Evolutionary conservation across 2,797 vertebrate genomes (phyloP).

Genomic region (Eupleurogrammus muticus): DNA sequence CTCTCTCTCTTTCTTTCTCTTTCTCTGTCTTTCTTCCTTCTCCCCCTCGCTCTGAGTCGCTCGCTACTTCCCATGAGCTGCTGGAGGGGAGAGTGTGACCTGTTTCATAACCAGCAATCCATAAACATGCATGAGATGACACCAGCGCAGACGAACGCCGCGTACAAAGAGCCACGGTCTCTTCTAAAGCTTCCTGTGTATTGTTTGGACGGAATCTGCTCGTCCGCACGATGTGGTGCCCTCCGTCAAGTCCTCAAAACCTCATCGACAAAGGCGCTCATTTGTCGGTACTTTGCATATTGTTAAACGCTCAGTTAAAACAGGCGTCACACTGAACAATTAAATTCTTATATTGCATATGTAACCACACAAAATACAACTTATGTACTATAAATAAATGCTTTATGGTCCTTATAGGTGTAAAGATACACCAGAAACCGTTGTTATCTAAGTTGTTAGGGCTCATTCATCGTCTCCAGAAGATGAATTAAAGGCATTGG

Average conservation of each 20-base stretch:
- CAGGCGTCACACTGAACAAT: too few relatives aligned
- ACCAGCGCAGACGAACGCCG: slow-evolving; percentile 2
- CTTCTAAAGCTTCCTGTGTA: slow-evolving; percentile 7
- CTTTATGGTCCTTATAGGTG: too few relatives aligned
- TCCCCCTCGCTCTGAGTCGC: slow-evolving; percentile 11
- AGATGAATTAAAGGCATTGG: too few relatives aligned
- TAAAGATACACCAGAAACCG: too few relatives aligned
- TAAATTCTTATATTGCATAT: too few relatives aligned
- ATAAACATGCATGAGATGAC: slow-evolving; percentile 58
- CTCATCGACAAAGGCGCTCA: slow-evolving; percentile 8
- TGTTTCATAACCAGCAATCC: slow-evolving; percentile 65
- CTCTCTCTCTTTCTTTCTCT: neutral
- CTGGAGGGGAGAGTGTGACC: slow-evolving; percentile 62
- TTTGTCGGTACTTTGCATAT: slow-evolving; percentile 4
- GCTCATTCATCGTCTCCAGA: too few relatives aligned
- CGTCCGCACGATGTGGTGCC: neutral
- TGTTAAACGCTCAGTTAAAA: too few relatives aligned
- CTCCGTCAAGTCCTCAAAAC: slow-evolving; percentile 1
- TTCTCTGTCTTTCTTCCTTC: neutral
- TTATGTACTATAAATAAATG: too few relatives aligned
- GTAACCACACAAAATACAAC: too few relatives aligned
- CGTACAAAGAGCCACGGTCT: slow-evolving; percentile 11
- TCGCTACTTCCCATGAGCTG: slow-evolving; percentile 37
- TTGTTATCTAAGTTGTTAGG: too few relatives aligned
- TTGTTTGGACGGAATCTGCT: neutral